phyloP scores from a whole-genome alignment of 2,888 invertebrate species.

The Temnothorax unifasciatus region DNA sequence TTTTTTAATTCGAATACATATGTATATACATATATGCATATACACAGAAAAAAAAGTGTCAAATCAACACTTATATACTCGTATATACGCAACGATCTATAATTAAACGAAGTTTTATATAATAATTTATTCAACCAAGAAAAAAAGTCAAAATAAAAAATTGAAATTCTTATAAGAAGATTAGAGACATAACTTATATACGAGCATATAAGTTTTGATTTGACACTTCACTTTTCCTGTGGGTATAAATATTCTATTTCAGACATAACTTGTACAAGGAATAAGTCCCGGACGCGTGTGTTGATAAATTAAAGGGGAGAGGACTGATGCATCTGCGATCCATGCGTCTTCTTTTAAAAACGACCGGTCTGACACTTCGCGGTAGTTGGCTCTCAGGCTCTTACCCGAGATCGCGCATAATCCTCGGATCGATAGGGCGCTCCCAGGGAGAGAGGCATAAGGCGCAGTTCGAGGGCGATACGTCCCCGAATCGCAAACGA shows the following conservation, averaged over 20 bases:
- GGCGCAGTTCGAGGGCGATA: slow-evolving; percentile 54
- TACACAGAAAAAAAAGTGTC: too few relatives aligned
- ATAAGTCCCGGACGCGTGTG: neutral
- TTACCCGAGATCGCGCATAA: slow-evolving; percentile 53
- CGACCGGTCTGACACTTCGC: slow-evolving; percentile 27
- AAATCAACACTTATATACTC: too few relatives aligned
- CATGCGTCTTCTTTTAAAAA: slow-evolving; percentile 47
- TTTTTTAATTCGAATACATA: neutral
- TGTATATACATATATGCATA: too few relatives aligned
- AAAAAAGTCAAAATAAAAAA: too few relatives aligned
- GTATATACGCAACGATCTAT: too few relatives aligned
- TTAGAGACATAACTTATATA: too few relatives aligned
- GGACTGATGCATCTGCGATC: slow-evolving; percentile 15
- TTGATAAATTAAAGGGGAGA: slow-evolving; percentile 16
- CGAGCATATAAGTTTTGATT: too few relatives aligned
- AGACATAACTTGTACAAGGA: neutral
- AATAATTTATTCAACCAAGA: too few relatives aligned
- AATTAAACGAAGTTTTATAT: too few relatives aligned
- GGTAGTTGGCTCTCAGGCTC: slow-evolving; percentile 24
- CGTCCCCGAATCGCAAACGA: slow-evolving; percentile 72
- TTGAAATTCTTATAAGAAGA: too few relatives aligned
- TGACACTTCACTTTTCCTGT: too few relatives aligned
- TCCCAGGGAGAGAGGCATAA: slow-evolving; percentile 38
- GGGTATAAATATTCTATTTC: neutral
- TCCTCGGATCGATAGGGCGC: slow-evolving; percentile 53